Evolutionary conservation across 2,113 vertebrate genomes (phyloP).

Genomic region (Dipodomys ordii): DNA sequence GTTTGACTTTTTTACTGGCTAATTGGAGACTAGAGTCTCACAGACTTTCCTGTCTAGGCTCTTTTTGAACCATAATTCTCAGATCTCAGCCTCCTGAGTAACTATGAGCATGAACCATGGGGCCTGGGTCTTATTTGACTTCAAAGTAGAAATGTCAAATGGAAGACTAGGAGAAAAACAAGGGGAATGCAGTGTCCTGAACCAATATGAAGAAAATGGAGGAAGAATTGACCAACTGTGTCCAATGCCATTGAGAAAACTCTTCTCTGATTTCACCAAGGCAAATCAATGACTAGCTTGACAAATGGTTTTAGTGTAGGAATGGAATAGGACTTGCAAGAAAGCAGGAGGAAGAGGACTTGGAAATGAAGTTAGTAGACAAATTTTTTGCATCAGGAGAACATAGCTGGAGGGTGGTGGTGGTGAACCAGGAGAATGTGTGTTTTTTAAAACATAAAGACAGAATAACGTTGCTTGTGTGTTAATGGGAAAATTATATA

Average conservation of each 20-base stretch:
- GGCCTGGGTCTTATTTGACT: not conserved
- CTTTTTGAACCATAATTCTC: too few species aligned
- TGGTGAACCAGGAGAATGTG: not conserved
- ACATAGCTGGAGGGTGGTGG: not conserved
- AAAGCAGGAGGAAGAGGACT: conserved; percentile 25
- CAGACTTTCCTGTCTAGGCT: too few species aligned
- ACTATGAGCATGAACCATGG: too few species aligned
- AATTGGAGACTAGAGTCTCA: too few species aligned
- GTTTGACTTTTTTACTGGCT: too few species aligned
- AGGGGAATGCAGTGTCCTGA: not conserved
- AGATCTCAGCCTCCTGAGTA: too few species aligned
- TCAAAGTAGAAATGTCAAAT: conserved; percentile 47
- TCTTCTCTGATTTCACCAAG: not conserved
- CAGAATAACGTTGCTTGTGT: not conserved
- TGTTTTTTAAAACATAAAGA: not conserved
- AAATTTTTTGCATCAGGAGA: not conserved
- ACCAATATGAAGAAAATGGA: not conserved
- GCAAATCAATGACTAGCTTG: not conserved
- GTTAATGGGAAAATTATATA: not conserved
- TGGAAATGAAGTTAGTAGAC: not conserved
- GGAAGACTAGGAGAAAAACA: not conserved
- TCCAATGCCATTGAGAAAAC: not conserved
- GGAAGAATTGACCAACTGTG: not conserved
- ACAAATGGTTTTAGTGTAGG: not conserved
- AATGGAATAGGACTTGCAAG: not conserved